Conservation (phyloP, 23 tunicate species). For the Ciona savignyi region DNA sequence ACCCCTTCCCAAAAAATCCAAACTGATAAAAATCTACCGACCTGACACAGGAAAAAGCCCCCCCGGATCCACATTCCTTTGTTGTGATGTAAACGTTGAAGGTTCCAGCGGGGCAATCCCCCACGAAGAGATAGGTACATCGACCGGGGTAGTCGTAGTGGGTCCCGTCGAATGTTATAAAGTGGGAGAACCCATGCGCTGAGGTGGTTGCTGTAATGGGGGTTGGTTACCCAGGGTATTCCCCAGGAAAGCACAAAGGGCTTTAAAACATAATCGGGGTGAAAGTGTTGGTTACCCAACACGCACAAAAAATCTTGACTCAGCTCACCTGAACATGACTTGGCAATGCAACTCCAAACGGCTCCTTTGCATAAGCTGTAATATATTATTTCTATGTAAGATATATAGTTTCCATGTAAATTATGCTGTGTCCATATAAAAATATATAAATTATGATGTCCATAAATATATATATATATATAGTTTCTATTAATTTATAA, state of each 20-base stretch:
- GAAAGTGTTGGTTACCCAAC: no score
- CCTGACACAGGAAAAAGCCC: neutral
- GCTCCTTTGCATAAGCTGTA: slow-evolving; percentile 1
- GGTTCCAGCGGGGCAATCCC: neutral
- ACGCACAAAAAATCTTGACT: no score
- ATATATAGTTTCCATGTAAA: no score
- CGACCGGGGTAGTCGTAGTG: neutral
- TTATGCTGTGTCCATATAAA: no score
- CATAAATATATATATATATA: no score
- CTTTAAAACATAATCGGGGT: no score
- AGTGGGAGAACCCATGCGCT: neutral
- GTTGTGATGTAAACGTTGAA: neutral
- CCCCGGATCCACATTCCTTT: neutral
- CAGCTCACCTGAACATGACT: neutral
- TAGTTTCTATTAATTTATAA: no score
- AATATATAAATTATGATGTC: no score
- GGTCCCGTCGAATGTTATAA: neutral
- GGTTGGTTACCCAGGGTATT: no score
- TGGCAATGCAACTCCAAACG: neutral
- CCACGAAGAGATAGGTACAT: neutral
- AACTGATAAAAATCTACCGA: neutral
- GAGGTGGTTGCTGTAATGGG: neutral
- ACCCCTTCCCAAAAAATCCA: no score
- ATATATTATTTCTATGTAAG: neutral
- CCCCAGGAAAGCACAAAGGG: no score